phyloP scores from a whole-genome alignment of 2,797 vertebrate species.

The Phalanger gymnotis region DNA sequence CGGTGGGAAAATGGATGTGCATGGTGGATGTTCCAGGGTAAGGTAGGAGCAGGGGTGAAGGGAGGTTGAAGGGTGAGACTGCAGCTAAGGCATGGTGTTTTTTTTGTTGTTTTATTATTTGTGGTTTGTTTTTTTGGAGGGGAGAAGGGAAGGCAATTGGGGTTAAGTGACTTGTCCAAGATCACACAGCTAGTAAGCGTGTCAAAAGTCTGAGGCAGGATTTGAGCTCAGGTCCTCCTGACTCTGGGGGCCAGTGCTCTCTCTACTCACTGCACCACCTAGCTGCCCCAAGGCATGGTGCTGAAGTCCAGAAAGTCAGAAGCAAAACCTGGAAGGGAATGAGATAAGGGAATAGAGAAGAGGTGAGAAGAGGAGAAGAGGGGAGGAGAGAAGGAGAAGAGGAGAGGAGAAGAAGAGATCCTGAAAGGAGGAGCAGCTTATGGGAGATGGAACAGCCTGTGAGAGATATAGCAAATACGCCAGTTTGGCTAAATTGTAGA shows the following conservation, averaged over 20 bases:
- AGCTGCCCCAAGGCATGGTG: too few species aligned
- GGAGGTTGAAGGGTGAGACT: background rate
- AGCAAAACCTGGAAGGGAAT: background rate
- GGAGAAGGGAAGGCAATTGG: too few species aligned
- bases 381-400: background rate
- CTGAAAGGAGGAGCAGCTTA: background rate
- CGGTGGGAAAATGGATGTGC: background rate
- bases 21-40: background rate
- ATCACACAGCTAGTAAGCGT: too few species aligned
- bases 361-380: background rate
- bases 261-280: too few species aligned
- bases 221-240: too few species aligned
- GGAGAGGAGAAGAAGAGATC: background rate
- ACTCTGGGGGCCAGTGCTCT: too few species aligned
- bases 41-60: background rate
- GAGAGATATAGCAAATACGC: background rate
- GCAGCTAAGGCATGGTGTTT: background rate
- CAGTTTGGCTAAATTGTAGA: background rate
- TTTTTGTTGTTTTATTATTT: too few species aligned
- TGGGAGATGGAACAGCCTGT: background rate
- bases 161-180: too few species aligned
- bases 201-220: too few species aligned
- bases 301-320: background rate
- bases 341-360: background rate
- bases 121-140: too few species aligned